A percentile compares a stretch with the other conserved stretches of the same genome.
Evolutionary conservation across 1,140 invertebrate species (phyloP).

Genomic region (Polyergus mexicanus): DNA sequence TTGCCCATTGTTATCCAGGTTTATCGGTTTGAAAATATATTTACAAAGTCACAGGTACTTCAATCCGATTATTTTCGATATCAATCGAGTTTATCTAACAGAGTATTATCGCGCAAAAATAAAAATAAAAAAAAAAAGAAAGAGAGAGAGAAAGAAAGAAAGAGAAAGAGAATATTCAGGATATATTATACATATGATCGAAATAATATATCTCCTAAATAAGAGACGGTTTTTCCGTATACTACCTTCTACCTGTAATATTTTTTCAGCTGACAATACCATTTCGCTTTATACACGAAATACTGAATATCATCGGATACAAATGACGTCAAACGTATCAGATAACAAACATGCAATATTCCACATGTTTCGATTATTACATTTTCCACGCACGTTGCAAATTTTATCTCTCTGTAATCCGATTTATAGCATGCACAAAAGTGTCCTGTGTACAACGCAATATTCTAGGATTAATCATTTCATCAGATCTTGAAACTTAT

Average conservation of each 20-base stretch:
- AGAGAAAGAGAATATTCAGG: background rate
- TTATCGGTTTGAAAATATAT: background rate
- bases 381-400: conserved; percentile 41
- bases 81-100: background rate
- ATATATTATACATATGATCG: conserved; percentile 18
- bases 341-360: conserved; percentile 52
- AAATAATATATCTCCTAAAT: conserved; percentile 26
- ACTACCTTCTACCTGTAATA: conserved; percentile 17
- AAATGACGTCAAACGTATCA: conserved; percentile 53
- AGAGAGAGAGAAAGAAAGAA: background rate
- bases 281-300: conserved; percentile 18
- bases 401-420: conserved; percentile 58
- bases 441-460: conserved; percentile 25
- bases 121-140: no score
- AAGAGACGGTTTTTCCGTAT: background rate
- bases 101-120: conserved; percentile 8
- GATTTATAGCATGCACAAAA: conserved; percentile 35
- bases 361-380: conserved; percentile 50
- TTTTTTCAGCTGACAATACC: conserved; percentile 48
- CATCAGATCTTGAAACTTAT: conserved; percentile 31
- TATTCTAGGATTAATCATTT: conserved; percentile 49
- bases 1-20: background rate
- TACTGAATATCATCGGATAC: conserved; percentile 36
- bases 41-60: background rate
- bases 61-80: conserved; percentile 10